phyloP scores from a whole-genome alignment of 2,113 vertebrate genomes.

The Caranx melampygus region DNA sequence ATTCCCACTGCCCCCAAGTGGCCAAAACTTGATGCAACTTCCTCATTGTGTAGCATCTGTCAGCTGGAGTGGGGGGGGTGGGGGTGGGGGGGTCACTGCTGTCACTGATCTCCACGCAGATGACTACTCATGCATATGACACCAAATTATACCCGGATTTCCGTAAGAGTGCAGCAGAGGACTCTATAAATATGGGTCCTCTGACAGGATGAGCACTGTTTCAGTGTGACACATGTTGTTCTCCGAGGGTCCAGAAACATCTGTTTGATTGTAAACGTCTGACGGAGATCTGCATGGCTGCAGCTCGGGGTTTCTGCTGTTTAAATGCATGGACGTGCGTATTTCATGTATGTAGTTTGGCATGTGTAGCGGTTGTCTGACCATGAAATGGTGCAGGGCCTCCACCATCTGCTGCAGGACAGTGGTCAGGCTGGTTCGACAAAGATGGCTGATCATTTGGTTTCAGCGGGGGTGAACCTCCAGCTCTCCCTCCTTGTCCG shows the following conservation, averaged over 20 bases:
- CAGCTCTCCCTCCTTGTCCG: background rate
- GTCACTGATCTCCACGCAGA: background rate
- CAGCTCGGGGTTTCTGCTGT: background rate
- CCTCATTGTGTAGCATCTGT: background rate
- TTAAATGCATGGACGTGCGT: no score
- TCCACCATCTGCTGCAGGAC: background rate
- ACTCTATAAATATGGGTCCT: background rate
- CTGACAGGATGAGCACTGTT: background rate
- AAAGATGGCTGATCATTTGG: constrained; percentile 2
- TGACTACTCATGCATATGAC: no score
- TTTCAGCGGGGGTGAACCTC: background rate
- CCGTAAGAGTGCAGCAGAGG: background rate
- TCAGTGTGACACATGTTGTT: background rate
- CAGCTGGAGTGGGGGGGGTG: background rate
- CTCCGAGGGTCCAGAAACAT: background rate
- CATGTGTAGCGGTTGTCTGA: background rate
- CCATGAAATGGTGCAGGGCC: background rate
- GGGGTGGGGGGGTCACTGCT: background rate
- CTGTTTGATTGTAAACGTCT: background rate
- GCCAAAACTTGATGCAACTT: background rate
- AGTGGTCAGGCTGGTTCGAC: background rate
- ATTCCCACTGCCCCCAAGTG: background rate
- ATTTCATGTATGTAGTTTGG: no score
- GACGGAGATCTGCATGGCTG: background rate
- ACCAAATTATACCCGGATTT: background rate